phyloP scores from a whole-genome alignment of 2,888 invertebrate genomes.

The Zygothrica quintamaculata region DNA sequence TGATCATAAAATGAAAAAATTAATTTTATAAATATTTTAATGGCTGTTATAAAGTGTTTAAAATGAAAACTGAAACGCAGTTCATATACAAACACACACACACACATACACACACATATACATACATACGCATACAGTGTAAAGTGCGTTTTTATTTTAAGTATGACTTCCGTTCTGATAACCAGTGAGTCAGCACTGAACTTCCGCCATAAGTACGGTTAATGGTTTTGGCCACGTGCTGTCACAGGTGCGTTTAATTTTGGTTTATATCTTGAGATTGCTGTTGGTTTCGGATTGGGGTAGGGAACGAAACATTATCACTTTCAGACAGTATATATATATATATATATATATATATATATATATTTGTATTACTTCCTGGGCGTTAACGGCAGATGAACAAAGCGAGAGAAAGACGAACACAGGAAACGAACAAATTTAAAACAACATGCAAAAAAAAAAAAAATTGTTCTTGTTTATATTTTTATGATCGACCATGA shows the following conservation, averaged over 20 bases:
- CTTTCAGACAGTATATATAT: neutral
- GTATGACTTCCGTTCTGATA: constrained; percentile 37
- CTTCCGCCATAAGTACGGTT: constrained; percentile 32
- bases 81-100: neutral
- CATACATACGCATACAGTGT: neutral
- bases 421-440: constrained; percentile 52
- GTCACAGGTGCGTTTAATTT: constrained; percentile 19
- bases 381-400: constrained; percentile 60
- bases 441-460: constrained; percentile 15
- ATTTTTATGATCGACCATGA: constrained; percentile 50
- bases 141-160: neutral
- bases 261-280: too few relatives aligned
- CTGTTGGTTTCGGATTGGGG: too few relatives aligned
- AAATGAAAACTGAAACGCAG: neutral
- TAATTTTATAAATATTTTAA: too few relatives aligned
- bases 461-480: constrained; percentile 33
- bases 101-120: constrained; percentile 1
- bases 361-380: constrained; percentile 46
- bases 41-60: neutral
- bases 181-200: neutral
- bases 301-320: neutral
- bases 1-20: too few relatives aligned
- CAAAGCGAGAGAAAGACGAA: constrained; percentile 53
- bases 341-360: neutral
- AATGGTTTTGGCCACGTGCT: constrained; percentile 45